Percentiles rank a stretch among this genome's conserved stretches.
phyloP scores from a whole-genome alignment of 1,140 invertebrate species.

The Neodiprion pinetum region DNA sequence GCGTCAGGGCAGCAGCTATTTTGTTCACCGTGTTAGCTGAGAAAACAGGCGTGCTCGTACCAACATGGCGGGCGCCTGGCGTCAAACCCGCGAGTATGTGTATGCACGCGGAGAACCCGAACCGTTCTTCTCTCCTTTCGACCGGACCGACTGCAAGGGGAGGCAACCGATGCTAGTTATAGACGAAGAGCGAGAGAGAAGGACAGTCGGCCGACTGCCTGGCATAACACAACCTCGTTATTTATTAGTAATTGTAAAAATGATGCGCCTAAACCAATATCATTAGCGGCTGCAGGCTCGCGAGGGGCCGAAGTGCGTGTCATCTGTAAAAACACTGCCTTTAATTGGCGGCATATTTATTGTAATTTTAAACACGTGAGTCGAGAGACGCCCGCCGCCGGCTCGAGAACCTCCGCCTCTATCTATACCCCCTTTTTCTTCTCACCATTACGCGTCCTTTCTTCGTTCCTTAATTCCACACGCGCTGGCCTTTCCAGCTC shows the following conservation, averaged over 20 bases:
- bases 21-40: constrained; percentile 2
- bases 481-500: constrained; percentile 17
- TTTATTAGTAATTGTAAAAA: constrained; percentile 29
- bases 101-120: no score
- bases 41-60: neutral
- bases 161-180: neutral
- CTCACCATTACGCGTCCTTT: neutral
- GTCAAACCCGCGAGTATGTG: neutral
- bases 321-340: constrained; percentile 52
- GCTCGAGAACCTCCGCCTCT: constrained; percentile 3
- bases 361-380: constrained; percentile 51
- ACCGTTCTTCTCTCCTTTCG: neutral
- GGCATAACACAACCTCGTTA: constrained; percentile 15
- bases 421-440: constrained; percentile 17
- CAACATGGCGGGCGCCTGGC: constrained; percentile 1
- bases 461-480: no score
- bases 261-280: constrained; percentile 44
- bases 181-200: constrained; percentile 17
- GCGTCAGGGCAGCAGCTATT: neutral
- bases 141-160: neutral
- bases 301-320: constrained; percentile 29
- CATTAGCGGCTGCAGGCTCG: constrained; percentile 36
- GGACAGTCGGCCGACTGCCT: neutral
- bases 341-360: constrained; percentile 49
- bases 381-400: constrained; percentile 15